Conservation (phyloP, 2,888 invertebrate species). For the Xestobium rufovillosum region DNA sequence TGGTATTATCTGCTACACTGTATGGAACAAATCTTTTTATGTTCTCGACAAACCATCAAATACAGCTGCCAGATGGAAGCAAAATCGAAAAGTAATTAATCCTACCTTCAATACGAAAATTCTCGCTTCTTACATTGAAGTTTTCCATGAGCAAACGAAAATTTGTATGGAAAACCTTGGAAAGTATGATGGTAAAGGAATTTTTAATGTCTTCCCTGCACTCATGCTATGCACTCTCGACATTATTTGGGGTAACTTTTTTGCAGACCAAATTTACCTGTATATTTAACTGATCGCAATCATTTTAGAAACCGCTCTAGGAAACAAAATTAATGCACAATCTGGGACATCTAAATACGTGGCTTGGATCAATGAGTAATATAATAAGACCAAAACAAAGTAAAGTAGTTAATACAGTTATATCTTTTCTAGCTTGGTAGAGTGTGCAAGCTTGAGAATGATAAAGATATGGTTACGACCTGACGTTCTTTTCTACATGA, state of each 20-base stretch:
- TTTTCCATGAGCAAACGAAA: conserved; percentile 17
- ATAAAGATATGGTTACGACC: conserved; percentile 14
- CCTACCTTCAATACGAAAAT: conserved; percentile 22
- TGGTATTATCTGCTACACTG: too few relatives aligned
- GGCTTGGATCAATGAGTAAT: too few relatives aligned
- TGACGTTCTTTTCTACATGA: conserved; percentile 14
- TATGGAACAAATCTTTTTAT: too few relatives aligned
- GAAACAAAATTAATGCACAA: conserved; percentile 15
- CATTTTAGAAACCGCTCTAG: conserved; percentile 17
- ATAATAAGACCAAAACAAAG: too few relatives aligned
- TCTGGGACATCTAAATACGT: too few relatives aligned
- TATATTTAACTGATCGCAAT: background rate
- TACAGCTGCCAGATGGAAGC: conserved; percentile 20
- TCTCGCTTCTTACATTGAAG: conserved; percentile 19
- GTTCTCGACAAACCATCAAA: too few relatives aligned
- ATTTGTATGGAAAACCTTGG: conserved; percentile 17
- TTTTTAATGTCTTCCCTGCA: conserved; percentile 14
- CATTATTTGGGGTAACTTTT: conserved; percentile 20
- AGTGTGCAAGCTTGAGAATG: conserved; percentile 10
- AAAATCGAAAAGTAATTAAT: conserved; percentile 20
- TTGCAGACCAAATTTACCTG: too few relatives aligned
- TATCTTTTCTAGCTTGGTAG: conserved; percentile 12
- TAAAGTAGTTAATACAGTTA: too few relatives aligned
- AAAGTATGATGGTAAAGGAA: conserved; percentile 9
- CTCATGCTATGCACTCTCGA: conserved; percentile 15